Evolutionary conservation across 2,888 invertebrate species (phyloP).

Genomic region (Sicus ferrugineus): DNA sequence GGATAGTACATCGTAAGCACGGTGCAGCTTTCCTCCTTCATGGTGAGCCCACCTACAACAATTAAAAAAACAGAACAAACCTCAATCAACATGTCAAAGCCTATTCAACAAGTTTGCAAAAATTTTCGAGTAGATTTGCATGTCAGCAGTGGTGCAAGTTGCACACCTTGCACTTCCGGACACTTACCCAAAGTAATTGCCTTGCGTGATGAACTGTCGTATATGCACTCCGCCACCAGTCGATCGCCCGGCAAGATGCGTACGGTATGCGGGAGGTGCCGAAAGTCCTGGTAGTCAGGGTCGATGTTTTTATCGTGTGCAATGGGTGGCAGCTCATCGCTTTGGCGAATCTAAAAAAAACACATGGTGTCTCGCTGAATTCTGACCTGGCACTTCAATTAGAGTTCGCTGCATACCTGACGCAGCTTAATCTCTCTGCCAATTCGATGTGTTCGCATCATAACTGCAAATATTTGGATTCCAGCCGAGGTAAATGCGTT

Average conservation of each 20-base stretch:
- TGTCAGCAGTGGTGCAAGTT: too few species aligned
- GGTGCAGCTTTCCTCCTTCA: slow-evolving; percentile 75
- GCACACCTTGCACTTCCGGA: slow-evolving; percentile 36
- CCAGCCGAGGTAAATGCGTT: slow-evolving; percentile 72
- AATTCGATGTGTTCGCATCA: slow-evolving; percentile 75
- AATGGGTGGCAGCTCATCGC: slow-evolving; percentile 71
- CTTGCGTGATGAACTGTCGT: slow-evolving; percentile 73
- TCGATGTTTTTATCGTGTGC: slow-evolving; percentile 75
- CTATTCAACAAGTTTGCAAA: too few species aligned
- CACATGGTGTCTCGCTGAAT: too few species aligned
- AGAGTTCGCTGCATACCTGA: slow-evolving; percentile 64
- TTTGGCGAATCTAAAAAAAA: slow-evolving; percentile 67
- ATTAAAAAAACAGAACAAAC: too few species aligned
- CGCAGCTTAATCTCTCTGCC: slow-evolving; percentile 72
- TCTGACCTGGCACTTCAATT: too few species aligned
- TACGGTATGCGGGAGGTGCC: slow-evolving; percentile 69
- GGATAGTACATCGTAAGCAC: slow-evolving; percentile 76
- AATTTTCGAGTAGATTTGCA: not conserved
- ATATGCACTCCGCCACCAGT: slow-evolving; percentile 75
- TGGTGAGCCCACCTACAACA: slow-evolving; percentile 72
- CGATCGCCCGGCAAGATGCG: slow-evolving; percentile 74
- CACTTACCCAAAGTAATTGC: slow-evolving; percentile 71
- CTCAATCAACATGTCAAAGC: too few species aligned
- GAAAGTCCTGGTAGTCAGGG: slow-evolving; percentile 75
- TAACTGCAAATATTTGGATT: slow-evolving; percentile 74